Percentiles rank a stretch among this genome's conserved stretches.
Conservation (phyloP, 2,888 invertebrate species). For the Aphidoletes aphidimyza region DNA sequence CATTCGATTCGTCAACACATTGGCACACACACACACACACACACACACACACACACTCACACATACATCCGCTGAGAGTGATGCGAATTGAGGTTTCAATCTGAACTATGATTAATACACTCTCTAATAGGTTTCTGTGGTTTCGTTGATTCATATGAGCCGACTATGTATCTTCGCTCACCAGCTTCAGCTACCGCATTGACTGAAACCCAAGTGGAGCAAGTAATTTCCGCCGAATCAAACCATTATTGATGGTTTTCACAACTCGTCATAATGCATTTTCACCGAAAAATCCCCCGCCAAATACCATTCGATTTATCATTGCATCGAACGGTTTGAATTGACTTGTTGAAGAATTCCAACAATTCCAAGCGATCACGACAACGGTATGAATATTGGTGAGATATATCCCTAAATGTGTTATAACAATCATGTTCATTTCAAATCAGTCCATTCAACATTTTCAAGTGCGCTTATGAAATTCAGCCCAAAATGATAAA, state of each 20-base stretch:
- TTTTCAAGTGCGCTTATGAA: background rate
- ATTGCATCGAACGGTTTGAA: constrained; percentile 2
- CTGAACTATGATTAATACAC: background rate
- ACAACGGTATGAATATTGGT: background rate
- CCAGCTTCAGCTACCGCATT: too few relatives aligned
- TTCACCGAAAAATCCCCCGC: constrained; percentile 20
- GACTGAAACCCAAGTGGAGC: too few relatives aligned
- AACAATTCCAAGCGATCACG: background rate
- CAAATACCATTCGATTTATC: constrained; percentile 42
- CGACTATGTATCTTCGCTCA: background rate
- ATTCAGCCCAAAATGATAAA: background rate
- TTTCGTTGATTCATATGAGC: constrained; percentile 1
- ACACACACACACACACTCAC: background rate
- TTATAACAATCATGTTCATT: background rate
- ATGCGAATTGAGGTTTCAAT: background rate
- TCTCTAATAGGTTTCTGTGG: constrained; percentile 29
- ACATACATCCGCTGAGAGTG: too few relatives aligned
- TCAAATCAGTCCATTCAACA: background rate
- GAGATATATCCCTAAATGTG: background rate
- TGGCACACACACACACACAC: background rate
- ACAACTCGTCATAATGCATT: background rate
- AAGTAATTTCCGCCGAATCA: constrained; percentile 3
- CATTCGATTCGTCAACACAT: background rate
- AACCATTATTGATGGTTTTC: constrained; percentile 45
- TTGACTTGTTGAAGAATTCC: background rate